These are phyloP conservation scores for Pollenia amentaria DNA, from an alignment of 2,888 invertebrate genomes.

Conservation along the genomic window DNA sequence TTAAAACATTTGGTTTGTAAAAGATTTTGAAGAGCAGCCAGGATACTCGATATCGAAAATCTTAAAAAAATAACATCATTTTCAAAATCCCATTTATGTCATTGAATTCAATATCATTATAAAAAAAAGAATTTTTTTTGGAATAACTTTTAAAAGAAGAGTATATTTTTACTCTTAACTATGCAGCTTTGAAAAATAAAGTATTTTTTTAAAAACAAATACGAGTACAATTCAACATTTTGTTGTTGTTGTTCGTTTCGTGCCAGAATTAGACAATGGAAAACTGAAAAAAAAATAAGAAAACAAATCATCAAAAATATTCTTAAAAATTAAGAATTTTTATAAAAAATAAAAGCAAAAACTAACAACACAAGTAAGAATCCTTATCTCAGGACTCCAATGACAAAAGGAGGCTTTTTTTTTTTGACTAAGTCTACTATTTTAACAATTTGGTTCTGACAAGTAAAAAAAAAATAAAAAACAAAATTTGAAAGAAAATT, in stretches of 20 bases:
- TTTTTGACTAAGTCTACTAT: conserved; percentile 23
- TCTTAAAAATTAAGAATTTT: conserved; percentile 55
- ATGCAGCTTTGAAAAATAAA: background rate
- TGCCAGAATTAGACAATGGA: conserved; percentile 66
- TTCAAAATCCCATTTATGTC: no score
- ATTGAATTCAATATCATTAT: no score
- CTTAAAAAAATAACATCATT: no score
- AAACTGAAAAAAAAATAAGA: background rate
- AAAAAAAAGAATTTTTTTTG: no score
- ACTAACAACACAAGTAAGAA: conserved; percentile 27
- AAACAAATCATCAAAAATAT: conserved; percentile 46
- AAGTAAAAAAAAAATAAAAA: conserved; percentile 50
- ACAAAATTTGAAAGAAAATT: conserved; percentile 67
- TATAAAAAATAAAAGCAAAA: conserved; percentile 23
- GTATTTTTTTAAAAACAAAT: conserved; percentile 13
- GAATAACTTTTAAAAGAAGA: no score
- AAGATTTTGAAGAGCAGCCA: no score
- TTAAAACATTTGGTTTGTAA: no score
- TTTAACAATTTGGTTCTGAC: conserved; percentile 67
- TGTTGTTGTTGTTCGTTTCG: background rate
- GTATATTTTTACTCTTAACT: background rate
- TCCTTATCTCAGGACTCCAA: conserved; percentile 60
- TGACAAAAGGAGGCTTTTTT: conserved; percentile 59
- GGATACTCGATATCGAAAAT: no score
- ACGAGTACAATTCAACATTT: conserved; percentile 24